Percentiles rank a stretch among this genome's conserved stretches.
These are phyloP conservation scores for Danio jaintianensis DNA, from an alignment of 2,797 vertebrate species.

Conservation along the genomic window DNA sequence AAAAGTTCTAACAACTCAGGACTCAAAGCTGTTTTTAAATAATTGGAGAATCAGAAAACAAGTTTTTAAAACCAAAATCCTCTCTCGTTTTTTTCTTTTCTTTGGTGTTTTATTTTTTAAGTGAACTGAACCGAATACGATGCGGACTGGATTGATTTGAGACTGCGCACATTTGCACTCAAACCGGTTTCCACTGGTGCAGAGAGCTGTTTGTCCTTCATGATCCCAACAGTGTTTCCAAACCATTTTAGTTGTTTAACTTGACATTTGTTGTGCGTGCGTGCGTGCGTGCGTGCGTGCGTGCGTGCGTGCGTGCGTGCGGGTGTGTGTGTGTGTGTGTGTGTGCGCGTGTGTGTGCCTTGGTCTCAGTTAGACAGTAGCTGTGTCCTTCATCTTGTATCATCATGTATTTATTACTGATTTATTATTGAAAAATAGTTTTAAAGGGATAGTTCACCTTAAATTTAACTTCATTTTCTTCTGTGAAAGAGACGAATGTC, in stretches of 20 bases:
- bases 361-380: conserved; percentile 33
- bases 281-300: no score
- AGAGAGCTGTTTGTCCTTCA: conserved; percentile 34
- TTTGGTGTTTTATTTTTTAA: conserved; percentile 1
- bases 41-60: background rate
- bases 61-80: conserved; percentile 11
- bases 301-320: no score
- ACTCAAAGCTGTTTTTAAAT: conserved; percentile 43
- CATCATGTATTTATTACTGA: conserved; percentile 28
- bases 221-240: conserved; percentile 46
- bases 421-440: background rate
- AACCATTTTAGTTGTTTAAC: conserved; percentile 34
- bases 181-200: conserved; percentile 31
- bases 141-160: background rate
- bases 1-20: conserved; percentile 42
- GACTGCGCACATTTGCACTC: conserved; percentile 62
- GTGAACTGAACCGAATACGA: conserved; percentile 48
- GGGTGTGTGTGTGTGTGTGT: no score
- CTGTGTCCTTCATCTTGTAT: conserved; percentile 22
- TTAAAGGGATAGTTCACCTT: conserved; percentile 17
- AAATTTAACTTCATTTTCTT: background rate
- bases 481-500: background rate
- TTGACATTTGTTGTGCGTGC: conserved; percentile 30
- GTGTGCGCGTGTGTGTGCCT: conserved; percentile 46
- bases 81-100: background rate